Evolutionary conservation across 1,140 invertebrate genomes (phyloP).

Genomic region (Eriosoma lanigerum): DNA sequence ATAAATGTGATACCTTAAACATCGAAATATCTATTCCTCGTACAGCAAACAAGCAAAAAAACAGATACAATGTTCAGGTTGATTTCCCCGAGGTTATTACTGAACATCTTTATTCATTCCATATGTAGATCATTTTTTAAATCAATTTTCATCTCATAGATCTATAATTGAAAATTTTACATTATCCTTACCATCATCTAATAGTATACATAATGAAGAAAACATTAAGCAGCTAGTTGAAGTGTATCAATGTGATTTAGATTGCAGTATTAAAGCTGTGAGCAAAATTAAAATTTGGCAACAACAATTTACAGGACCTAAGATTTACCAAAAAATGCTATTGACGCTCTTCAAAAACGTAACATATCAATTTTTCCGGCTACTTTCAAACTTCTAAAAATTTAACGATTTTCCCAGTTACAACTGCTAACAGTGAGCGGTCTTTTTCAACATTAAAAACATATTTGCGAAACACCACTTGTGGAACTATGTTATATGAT

Average conservation of each 20-base stretch:
- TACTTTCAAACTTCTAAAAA: conserved; percentile 2
- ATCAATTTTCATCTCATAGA: conserved; percentile 24
- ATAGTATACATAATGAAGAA: neutral
- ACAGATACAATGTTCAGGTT: too few species aligned
- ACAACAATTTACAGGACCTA: neutral
- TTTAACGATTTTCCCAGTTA: conserved; percentile 13
- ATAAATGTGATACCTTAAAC: too few species aligned
- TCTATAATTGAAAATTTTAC: conserved; percentile 12
- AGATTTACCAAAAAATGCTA: conserved; percentile 13
- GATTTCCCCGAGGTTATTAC: too few species aligned
- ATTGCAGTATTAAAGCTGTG: neutral
- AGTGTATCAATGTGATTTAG: conserved; percentile 9
- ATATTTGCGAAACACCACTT: conserved; percentile 52
- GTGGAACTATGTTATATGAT: conserved; percentile 52
- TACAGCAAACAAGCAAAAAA: too few species aligned
- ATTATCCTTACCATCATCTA: neutral
- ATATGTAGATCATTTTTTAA: conserved; percentile 19
- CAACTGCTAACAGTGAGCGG: conserved; percentile 12
- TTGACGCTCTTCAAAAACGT: conserved; percentile 6
- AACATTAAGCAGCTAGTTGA: neutral
- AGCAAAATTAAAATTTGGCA: neutral
- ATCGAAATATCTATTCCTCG: too few species aligned
- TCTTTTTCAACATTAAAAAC: conserved; percentile 35
- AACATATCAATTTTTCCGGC: conserved; percentile 9
- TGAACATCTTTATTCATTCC: conserved; percentile 15